Percentiles rank a stretch among this genome's conserved stretches.
These are phyloP conservation scores for Venturia canescens DNA, from an alignment of 1,140 invertebrate genomes.

Conservation along the genomic window DNA sequence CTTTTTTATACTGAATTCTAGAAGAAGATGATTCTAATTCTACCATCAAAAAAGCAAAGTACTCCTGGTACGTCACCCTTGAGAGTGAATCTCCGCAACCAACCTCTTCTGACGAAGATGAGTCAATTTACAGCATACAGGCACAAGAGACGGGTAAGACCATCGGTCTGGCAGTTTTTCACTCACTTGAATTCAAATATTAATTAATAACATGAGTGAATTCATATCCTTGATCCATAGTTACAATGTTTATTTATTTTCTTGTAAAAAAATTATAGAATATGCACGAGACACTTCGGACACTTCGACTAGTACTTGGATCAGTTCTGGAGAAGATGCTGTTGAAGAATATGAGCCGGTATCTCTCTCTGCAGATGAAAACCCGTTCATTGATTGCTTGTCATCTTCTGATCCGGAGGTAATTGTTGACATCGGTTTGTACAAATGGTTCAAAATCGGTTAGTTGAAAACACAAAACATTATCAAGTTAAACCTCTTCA, in stretches of 20 bases:
- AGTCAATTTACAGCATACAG: constrained; percentile 54
- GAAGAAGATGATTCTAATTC: constrained; percentile 3
- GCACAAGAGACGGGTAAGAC: constrained; percentile 52
- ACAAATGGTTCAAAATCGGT: too few species aligned
- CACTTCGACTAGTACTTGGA: constrained; percentile 52
- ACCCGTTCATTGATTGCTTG: constrained; percentile 45
- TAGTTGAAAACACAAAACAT: too few species aligned
- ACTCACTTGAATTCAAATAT: background rate
- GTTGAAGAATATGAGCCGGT: constrained; percentile 52
- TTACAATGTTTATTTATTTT: background rate
- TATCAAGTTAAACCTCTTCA: too few species aligned
- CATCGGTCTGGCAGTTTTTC: background rate
- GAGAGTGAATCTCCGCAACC: constrained; percentile 52
- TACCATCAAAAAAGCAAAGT: constrained; percentile 30
- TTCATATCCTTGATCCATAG: background rate
- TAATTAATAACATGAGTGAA: background rate
- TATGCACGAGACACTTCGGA: constrained; percentile 52
- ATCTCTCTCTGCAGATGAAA: constrained; percentile 50
- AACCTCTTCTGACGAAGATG: constrained; percentile 39
- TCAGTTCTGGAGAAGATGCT: constrained; percentile 48
- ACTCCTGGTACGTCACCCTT: constrained; percentile 48
- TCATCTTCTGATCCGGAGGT: constrained; percentile 53
- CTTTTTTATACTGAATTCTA: background rate
- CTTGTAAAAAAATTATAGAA: constrained; percentile 42
- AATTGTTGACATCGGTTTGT: too few species aligned